Evolutionary conservation across 2,888 invertebrate genomes (phyloP).

Genomic region (Esperia sulphurella): DNA sequence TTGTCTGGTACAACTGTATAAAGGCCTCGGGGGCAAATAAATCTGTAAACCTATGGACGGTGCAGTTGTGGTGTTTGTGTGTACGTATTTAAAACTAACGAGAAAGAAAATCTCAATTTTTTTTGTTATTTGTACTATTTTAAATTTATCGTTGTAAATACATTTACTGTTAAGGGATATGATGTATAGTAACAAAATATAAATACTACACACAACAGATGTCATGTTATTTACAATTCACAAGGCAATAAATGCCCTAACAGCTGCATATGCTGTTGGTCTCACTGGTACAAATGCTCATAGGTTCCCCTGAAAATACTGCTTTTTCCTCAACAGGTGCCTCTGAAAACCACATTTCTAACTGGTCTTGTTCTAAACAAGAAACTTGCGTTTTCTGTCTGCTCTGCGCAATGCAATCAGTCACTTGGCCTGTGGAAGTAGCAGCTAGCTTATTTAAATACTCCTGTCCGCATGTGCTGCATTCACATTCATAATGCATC

Average conservation of each 20-base stretch:
- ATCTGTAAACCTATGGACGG: slow-evolving; percentile 32
- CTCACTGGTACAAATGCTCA: not conserved
- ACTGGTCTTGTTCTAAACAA: not conserved
- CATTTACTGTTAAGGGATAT: slow-evolving; percentile 64
- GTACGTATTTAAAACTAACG: slow-evolving; percentile 39
- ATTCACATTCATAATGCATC: not conserved
- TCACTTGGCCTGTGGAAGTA: slow-evolving; percentile 35
- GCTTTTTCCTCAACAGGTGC: not conserved
- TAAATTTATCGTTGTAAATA: slow-evolving; percentile 65
- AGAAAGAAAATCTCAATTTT: slow-evolving; percentile 65
- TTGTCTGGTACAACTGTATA: slow-evolving; percentile 36
- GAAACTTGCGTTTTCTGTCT: not conserved
- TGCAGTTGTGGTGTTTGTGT: slow-evolving; percentile 44
- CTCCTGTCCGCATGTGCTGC: not conserved
- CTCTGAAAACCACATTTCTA: not conserved
- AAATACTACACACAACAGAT: slow-evolving; percentile 56
- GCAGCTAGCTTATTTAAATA: slow-evolving; percentile 14
- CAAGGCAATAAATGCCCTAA: not conserved
- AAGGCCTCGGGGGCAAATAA: slow-evolving; percentile 45
- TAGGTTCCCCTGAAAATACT: not conserved
- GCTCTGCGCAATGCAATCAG: slow-evolving; percentile 16
- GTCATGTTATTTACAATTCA: slow-evolving; percentile 36
- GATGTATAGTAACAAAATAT: slow-evolving; percentile 76
- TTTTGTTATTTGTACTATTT: slow-evolving; percentile 70
- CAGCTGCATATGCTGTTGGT: not conserved